A percentile compares a stretch with the other conserved stretches of the same genome.
These are phyloP conservation scores for Prenolepis imparis DNA, from an alignment of 2,888 invertebrate genomes.

Conservation along the genomic window DNA sequence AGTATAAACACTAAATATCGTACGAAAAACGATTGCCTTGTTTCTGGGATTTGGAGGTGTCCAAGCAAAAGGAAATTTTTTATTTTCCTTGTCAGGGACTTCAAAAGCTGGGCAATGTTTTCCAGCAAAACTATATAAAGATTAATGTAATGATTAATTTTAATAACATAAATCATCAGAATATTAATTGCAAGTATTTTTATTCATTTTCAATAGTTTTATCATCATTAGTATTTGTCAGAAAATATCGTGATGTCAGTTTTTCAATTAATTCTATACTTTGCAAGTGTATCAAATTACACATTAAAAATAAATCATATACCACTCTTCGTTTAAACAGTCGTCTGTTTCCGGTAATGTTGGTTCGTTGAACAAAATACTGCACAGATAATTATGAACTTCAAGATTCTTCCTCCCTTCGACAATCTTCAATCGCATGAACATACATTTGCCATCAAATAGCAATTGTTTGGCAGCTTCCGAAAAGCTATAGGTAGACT, in stretches of 20 bases:
- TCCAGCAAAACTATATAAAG: constrained; percentile 77
- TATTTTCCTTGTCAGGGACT: constrained; percentile 75
- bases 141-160: background rate
- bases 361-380: constrained; percentile 79
- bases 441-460: constrained; percentile 82
- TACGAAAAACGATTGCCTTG: constrained; percentile 80
- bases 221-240: background rate
- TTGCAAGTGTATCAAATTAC: background rate
- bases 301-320: constrained; percentile 25
- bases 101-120: constrained; percentile 79
- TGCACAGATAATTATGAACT: constrained; percentile 79
- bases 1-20: constrained; percentile 82
- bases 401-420: constrained; percentile 78
- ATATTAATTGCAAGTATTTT: background rate
- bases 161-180: constrained; percentile 16
- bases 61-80: constrained; percentile 81
- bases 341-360: constrained; percentile 73
- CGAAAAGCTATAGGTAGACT: constrained; percentile 80
- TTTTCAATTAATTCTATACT: background rate
- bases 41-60: constrained; percentile 81
- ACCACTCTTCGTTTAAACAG: constrained; percentile 80
- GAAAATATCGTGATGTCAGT: background rate
- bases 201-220: background rate
- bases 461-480: constrained; percentile 77
- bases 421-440: constrained; percentile 79